phyloP scores from a whole-genome alignment of 2,888 invertebrate species.

The Drosophila pegasa region DNA sequence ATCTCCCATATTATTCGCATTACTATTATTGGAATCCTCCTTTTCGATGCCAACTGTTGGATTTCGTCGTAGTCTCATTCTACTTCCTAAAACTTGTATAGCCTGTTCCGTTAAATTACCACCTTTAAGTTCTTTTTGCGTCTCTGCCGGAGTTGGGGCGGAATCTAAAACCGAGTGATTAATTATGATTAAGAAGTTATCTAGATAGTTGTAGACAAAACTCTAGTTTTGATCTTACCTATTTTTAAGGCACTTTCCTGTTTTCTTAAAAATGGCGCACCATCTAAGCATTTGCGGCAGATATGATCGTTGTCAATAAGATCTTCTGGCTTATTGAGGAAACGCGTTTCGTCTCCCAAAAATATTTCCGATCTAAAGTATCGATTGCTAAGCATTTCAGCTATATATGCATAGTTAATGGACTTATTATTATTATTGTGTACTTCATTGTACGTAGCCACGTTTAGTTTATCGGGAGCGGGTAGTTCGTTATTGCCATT shows the following conservation, averaged over 20 bases:
- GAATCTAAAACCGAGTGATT: slow-evolving; percentile 23
- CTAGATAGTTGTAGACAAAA: no score
- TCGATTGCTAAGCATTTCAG: slow-evolving; percentile 92
- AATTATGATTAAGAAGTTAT: neutral
- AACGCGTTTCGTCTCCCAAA: slow-evolving; percentile 88
- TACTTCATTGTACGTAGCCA: slow-evolving; percentile 90
- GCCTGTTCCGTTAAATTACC: slow-evolving; percentile 80
- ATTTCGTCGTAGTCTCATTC: slow-evolving; percentile 74
- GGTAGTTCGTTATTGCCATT: slow-evolving; percentile 88
- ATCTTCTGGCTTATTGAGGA: slow-evolving; percentile 69
- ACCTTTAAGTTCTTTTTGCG: slow-evolving; percentile 75
- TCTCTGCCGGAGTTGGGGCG: slow-evolving; percentile 45
- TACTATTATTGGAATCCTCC: slow-evolving; percentile 49
- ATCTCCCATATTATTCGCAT: slow-evolving; percentile 54
- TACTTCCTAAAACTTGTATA: slow-evolving; percentile 78
- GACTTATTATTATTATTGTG: slow-evolving; percentile 87
- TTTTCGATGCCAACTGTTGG: slow-evolving; percentile 69
- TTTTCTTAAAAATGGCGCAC: slow-evolving; percentile 61
- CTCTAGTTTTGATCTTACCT: slow-evolving; percentile 15
- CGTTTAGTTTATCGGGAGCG: slow-evolving; percentile 88
- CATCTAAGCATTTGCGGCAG: slow-evolving; percentile 80
- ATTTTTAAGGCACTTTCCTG: slow-evolving; percentile 17
- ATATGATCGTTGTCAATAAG: slow-evolving; percentile 73
- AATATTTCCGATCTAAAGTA: slow-evolving; percentile 89
- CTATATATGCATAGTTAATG: slow-evolving; percentile 91